Evolutionary conservation across 1,140 invertebrate species (phyloP).

Genomic region (Brachionus plicatilis): DNA sequence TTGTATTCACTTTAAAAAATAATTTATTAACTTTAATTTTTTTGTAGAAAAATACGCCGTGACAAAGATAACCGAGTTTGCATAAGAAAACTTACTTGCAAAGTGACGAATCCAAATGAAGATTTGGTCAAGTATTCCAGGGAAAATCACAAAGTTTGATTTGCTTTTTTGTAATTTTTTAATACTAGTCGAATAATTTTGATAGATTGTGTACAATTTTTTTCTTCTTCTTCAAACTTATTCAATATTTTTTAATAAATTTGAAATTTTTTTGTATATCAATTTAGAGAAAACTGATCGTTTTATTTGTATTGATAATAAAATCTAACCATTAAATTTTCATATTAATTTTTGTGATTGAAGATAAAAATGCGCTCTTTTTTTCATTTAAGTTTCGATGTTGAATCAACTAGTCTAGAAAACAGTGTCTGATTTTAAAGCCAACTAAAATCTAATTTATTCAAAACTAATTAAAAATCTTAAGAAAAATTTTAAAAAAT

Average conservation of each 20-base stretch:
- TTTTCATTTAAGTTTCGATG: no score
- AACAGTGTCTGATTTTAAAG: no score
- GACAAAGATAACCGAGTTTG: conserved; percentile 16
- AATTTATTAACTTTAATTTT: neutral
- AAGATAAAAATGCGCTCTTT: no score
- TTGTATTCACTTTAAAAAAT: neutral
- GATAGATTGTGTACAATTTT: neutral
- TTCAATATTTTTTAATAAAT: neutral
- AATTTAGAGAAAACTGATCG: no score
- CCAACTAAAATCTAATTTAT: no score
- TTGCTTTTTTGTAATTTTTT: neutral
- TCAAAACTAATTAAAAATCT: no score
- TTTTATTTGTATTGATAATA: no score
- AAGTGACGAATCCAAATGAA: conserved; percentile 4
- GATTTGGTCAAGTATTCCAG: neutral
- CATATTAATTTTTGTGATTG: no score
- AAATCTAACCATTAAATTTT: no score
- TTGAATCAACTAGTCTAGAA: no score
- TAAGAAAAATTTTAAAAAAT: no score
- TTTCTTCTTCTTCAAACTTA: neutral
- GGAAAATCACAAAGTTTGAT: neutral
- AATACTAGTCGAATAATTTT: neutral
- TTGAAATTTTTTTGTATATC: neutral
- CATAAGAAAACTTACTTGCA: neutral
- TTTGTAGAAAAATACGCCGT: neutral